Evolutionary conservation across 2,113 vertebrate genomes (phyloP), one percentile per base, ranked within the genome.

Genomic region (Chelonoidis abingdonii): DNA sequence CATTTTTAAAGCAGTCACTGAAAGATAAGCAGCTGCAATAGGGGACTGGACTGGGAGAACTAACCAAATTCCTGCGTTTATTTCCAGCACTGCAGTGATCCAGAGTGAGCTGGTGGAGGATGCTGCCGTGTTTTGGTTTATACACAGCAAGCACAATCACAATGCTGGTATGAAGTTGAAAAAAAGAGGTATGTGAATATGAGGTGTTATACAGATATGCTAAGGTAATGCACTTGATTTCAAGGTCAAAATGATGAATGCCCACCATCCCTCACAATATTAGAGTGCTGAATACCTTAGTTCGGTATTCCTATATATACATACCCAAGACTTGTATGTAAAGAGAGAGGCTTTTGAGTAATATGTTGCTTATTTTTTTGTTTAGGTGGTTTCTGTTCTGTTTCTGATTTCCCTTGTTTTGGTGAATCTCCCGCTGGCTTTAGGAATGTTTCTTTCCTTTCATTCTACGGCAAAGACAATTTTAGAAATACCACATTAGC

Each of bases 321-420:
- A 84, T 98, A 99, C 99, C 98, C 98, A 96, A 89, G 97, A 82
- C 97, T 97, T 95, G 97, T 97, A 94, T 95, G 98, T 94, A 98
- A 97, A 95, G 96, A 98, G 85, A 94, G 81, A 49, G 94, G 75
- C 86, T 97, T 98, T 86, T 97, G 94, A 95, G 81, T 94, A 79
- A 88, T 82, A 93, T 95, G 97, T 87, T 98, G 96, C 91, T 97
- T 97, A 90, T 97, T 96, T 91, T 98, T 97, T 91, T 97, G 97
- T 90, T 97, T 95, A 83, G 89, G 95, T 95, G 97, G 96, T 97
- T 98, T 97, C 90, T 97, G 95, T 93, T 97, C 97, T 97, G 97
- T 97, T 90, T 98, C 95, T 83, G 78, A 89, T 95, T 96, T 96
- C 94, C 93, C 94, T 94, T 97, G 97, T 95, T 98, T 97, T 96